A percentile compares a stretch with the other conserved stretches of the same genome.
These are phyloP conservation scores for Hyles lineata DNA, from an alignment of 2,888 invertebrate species.

Conservation along the genomic window DNA sequence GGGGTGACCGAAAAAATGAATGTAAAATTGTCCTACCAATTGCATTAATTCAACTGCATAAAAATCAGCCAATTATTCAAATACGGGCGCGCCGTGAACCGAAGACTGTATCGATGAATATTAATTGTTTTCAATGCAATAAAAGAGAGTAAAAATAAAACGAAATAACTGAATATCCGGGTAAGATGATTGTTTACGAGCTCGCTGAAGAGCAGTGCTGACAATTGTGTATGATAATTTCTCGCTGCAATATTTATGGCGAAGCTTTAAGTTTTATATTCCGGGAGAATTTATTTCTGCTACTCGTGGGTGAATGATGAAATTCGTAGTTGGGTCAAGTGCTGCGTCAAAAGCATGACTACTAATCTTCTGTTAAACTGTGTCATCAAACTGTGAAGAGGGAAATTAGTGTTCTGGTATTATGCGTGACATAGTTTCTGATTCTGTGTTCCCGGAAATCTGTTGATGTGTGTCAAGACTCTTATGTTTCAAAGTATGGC, in stretches of 20 bases:
- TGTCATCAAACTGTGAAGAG: not conserved
- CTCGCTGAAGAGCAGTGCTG: conserved; percentile 17
- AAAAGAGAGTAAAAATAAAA: conserved; percentile 56
- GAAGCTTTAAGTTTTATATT: conserved; percentile 9
- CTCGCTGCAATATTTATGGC: conserved; percentile 24
- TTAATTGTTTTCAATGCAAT: conserved; percentile 74
- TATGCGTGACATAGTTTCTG: not conserved
- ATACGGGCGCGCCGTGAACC: conserved; percentile 70
- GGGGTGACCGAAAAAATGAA: conserved; percentile 60
- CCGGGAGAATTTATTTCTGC: conserved; percentile 1
- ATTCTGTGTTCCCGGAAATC: not conserved
- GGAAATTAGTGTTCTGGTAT: not conserved
- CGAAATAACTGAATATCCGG: conserved; percentile 54
- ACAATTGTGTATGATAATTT: conserved; percentile 25
- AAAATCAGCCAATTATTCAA: conserved; percentile 85
- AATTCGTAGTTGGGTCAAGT: not conserved
- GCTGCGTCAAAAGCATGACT: not conserved
- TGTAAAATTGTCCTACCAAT: conserved; percentile 75
- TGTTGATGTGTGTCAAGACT: not conserved
- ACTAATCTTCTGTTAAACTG: not conserved
- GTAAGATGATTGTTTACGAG: conserved; percentile 53
- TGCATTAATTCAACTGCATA: conserved; percentile 83
- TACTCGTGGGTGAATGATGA: conserved; percentile 13
- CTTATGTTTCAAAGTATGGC: too few species aligned
- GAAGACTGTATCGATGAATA: conserved; percentile 80